Evolutionary conservation across 2,113 vertebrate genomes (phyloP), one percentile per base, ranked within the genome.

Genomic region (Okapia johnstoni): DNA sequence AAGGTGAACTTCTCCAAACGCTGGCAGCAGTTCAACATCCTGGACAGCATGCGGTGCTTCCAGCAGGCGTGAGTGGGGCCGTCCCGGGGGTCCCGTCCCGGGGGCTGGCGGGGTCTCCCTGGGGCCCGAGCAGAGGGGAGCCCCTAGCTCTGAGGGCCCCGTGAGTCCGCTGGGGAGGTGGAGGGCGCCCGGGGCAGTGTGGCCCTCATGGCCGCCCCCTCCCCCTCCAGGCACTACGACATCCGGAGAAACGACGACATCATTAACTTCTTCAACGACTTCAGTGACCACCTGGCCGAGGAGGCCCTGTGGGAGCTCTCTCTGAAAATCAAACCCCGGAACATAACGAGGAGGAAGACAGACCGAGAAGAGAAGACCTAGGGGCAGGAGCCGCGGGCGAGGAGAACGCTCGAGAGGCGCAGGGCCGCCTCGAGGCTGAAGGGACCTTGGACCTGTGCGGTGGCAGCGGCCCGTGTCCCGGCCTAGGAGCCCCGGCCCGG

Each of bases 21-120:
- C 63, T 99, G 99, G 99, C 99, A 99, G 98, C 99, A 99, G 98
- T 99, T 99, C 98, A 99, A 99, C 99, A 99, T 99, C 97, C 98
- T 99, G 98, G 99, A 99, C 99, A 99, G 99, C 98, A 99, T 99
- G 99, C 99, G 99, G 84, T 99, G 99, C 98, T 99, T 99, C 99
- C 99, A 99, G 98, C 99, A 99, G 99, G 99, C 99, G 99, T 99
- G 98, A 99, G 99, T 99, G 50, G 60, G 0, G 7, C 26, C 2
- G 1, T 25, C n/a, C 36, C 0, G 0, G 30, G 21, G 8, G 9
- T 19, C 40, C 54, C 16, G 1, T 15, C n/a, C 2, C 0, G 21
- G 81, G 88, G 17, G 30, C 48, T 6, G 33, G 13, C 9, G 7
- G 55, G 33, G 9, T 7, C 40, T 81, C 76, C 58, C 21, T 5